These are phyloP conservation scores for Semaprochilodus insignis DNA, from an alignment of 2,797 vertebrate genomes.

Conservation along the genomic window DNA sequence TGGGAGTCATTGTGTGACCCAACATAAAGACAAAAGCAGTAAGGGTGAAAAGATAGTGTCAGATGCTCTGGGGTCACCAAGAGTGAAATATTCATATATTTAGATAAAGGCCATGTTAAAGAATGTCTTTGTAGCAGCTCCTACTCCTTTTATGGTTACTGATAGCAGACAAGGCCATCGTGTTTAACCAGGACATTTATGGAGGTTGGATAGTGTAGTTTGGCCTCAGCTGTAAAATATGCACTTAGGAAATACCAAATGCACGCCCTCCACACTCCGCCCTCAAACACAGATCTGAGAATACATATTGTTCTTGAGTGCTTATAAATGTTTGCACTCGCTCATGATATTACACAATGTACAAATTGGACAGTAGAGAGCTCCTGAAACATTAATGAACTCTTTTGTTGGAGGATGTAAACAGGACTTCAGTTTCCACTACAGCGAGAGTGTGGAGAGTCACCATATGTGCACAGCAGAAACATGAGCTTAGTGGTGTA, in stretches of 20 bases:
- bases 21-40: constrained; percentile 51
- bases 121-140: constrained; percentile 42
- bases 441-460: constrained; percentile 37
- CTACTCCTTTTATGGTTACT: constrained; percentile 44
- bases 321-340: constrained; percentile 42
- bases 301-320: background rate
- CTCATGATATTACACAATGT: constrained; percentile 47
- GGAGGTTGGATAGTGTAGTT: background rate
- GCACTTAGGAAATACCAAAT: background rate
- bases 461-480: constrained; percentile 44
- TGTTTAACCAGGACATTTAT: background rate
- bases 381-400: constrained; percentile 64
- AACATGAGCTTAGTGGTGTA: constrained; percentile 25
- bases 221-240: background rate
- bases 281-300: constrained; percentile 4
- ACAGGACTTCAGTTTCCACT: constrained; percentile 60
- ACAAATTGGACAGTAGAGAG: constrained; percentile 58
- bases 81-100: constrained; percentile 73
- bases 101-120: constrained; percentile 61
- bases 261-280: too few species aligned
- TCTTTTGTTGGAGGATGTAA: constrained; percentile 65
- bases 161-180: constrained; percentile 21
- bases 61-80: constrained; percentile 60
- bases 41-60: constrained; percentile 51
- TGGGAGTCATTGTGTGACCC: constrained; percentile 37